A percentile compares a stretch with the other conserved stretches of the same genome.
phyloP scores from a whole-genome alignment of 2,797 vertebrate genomes.

The Malurus splendens region DNA sequence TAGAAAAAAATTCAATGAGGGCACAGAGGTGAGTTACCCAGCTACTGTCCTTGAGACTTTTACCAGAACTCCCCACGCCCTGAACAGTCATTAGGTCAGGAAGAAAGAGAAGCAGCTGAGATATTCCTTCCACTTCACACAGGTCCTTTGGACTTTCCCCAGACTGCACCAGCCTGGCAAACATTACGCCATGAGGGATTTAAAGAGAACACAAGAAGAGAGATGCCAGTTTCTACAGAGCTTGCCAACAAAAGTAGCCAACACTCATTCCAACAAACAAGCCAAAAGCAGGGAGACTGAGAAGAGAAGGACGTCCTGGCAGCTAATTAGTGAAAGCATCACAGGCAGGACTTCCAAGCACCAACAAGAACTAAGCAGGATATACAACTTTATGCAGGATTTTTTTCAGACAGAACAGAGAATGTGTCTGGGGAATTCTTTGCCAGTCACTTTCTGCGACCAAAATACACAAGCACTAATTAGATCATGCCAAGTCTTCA shows the following conservation, averaged over 20 bases:
- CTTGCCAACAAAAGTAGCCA: neutral
- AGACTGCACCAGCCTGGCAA: neutral
- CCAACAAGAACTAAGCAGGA: slow-evolving; percentile 6
- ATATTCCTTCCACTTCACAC: neutral
- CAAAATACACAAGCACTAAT: slow-evolving; percentile 53
- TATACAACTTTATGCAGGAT: neutral
- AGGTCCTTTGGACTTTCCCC: neutral
- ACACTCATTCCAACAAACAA: neutral
- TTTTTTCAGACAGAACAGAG: slow-evolving; percentile 26
- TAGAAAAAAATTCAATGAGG: neutral
- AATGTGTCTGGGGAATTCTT: slow-evolving; percentile 8
- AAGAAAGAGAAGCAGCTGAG: neutral
- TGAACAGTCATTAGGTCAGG: neutral
- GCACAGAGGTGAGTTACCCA: neutral
- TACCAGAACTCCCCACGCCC: neutral
- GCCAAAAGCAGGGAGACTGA: neutral
- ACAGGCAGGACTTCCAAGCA: slow-evolving; percentile 14
- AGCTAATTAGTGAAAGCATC: slow-evolving; percentile 5
- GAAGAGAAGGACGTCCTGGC: neutral
- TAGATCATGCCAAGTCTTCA: slow-evolving; percentile 24
- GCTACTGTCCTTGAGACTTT: neutral
- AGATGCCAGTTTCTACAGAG: neutral
- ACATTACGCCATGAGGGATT: neutral
- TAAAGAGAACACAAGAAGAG: neutral
- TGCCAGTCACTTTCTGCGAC: neutral